Evolutionary conservation across 2,797 vertebrate species (phyloP).

Genomic region (Sebastes nivosus): DNA sequence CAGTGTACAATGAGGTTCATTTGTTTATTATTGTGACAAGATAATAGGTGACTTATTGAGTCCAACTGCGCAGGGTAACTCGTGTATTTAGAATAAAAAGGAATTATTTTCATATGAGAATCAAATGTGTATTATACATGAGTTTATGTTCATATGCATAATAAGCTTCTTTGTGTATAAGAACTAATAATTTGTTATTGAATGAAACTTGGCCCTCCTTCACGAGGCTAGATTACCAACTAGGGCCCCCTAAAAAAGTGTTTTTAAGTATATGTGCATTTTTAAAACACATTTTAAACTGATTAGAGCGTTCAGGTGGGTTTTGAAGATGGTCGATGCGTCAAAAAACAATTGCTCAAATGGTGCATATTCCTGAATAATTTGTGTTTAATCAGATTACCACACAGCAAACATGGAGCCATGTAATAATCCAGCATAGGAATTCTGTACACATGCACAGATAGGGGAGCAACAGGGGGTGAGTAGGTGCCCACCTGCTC

Average conservation of each 20-base stretch:
- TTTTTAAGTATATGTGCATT: neutral
- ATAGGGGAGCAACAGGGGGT: neutral
- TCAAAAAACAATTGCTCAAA: neutral
- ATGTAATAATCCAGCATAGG: neutral
- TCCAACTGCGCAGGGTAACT: neutral
- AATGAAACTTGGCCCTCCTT: neutral
- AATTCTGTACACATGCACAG: neutral
- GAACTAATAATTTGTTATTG: neutral
- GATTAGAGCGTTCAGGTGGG: neutral
- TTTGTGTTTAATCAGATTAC: neutral
- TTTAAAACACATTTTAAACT: neutral
- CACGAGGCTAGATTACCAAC: neutral
- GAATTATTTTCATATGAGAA: neutral
- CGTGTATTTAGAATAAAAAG: neutral
- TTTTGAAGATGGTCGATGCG: neutral
- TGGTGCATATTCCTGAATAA: neutral
- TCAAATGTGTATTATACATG: neutral
- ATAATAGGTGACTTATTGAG: slow-evolving; percentile 31
- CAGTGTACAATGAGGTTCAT: slow-evolving; percentile 8
- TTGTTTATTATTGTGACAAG: slow-evolving; percentile 39
- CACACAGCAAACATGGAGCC: neutral
- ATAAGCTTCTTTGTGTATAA: neutral
- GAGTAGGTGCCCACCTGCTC: neutral
- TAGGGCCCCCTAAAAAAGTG: fast-evolving
- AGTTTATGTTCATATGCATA: neutral